phyloP scores from a whole-genome alignment of 1,140 invertebrate species.

The Copidosoma floridanum region DNA sequence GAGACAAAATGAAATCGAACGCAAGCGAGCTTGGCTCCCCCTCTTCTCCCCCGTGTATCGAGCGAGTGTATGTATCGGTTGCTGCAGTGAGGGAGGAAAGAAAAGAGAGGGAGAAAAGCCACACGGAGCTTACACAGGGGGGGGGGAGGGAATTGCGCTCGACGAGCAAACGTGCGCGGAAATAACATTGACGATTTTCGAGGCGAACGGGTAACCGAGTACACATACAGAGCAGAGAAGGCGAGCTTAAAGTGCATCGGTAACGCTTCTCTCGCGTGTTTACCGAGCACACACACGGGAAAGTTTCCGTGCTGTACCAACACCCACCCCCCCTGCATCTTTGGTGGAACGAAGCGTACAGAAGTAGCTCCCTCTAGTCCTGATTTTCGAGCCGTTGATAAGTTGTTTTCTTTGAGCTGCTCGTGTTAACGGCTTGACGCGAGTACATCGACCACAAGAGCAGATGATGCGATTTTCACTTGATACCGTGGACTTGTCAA shows the following conservation, averaged over 20 bases:
- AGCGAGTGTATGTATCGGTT: no score
- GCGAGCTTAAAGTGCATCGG: slow-evolving; percentile 16
- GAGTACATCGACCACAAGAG: not conserved
- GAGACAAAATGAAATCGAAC: slow-evolving; percentile 28
- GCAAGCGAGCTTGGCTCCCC: not conserved
- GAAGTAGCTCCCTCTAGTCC: no score
- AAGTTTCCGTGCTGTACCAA: slow-evolving; percentile 1
- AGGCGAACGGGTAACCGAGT: not conserved
- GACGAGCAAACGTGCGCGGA: slow-evolving; percentile 25
- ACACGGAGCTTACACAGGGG: no score
- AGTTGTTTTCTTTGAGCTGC: slow-evolving; percentile 9
- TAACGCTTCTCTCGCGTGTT: slow-evolving; percentile 17
- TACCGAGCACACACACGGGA: slow-evolving; percentile 1
- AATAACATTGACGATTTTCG: slow-evolving; percentile 26
- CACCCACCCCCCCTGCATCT: not conserved
- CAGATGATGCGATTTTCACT: no score
- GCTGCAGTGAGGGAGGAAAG: not conserved
- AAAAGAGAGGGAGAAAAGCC: no score
- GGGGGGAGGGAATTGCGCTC: slow-evolving; percentile 12
- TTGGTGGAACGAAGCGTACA: no score
- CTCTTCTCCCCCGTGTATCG: no score
- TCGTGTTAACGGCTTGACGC: not conserved
- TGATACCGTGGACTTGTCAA: no score
- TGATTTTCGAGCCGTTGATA: slow-evolving; percentile 2
- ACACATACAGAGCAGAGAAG: no score